phyloP scores from a whole-genome alignment of 2,888 invertebrate species.

The Ectropis crepuscularia region DNA sequence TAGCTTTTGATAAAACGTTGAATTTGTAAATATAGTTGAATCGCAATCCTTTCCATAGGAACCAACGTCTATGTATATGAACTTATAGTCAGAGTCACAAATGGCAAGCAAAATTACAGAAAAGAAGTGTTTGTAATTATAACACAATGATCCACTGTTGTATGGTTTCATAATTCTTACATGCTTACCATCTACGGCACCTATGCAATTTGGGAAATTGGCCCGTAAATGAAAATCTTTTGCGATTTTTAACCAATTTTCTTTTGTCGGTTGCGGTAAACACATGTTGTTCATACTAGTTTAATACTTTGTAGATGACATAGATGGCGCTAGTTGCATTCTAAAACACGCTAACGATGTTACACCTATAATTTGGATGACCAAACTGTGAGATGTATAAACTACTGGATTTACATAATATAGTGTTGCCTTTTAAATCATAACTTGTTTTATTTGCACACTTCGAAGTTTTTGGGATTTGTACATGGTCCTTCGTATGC shows the following conservation, averaged over 20 bases:
- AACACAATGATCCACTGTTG: slow-evolving; percentile 28
- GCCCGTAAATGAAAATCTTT: slow-evolving; percentile 1
- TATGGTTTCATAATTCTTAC: slow-evolving; percentile 20
- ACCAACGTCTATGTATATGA: slow-evolving; percentile 29
- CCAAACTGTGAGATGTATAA: too few species aligned
- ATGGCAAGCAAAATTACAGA: slow-evolving; percentile 36
- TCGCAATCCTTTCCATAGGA: slow-evolving; percentile 30
- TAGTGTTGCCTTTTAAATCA: too few species aligned
- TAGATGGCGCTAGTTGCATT: too few species aligned
- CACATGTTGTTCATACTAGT: too few species aligned
- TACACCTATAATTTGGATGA: too few species aligned
- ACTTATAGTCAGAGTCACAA: slow-evolving; percentile 32
- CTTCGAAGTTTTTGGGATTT: too few species aligned
- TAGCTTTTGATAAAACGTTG: slow-evolving; percentile 25
- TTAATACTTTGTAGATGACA: too few species aligned
- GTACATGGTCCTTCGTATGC: too few species aligned
- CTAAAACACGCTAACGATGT: too few species aligned
- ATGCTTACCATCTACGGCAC: slow-evolving; percentile 26
- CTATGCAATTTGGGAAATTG: slow-evolving; percentile 27
- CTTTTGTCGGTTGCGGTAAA: neutral
- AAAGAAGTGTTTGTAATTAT: slow-evolving; percentile 31
- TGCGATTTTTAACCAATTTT: neutral
- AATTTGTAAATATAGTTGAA: slow-evolving; percentile 26
- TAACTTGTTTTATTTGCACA: too few species aligned
- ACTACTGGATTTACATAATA: too few species aligned